phyloP scores from a whole-genome alignment of 2,797 vertebrate genomes.

The Acipenser ruthenus region DNA sequence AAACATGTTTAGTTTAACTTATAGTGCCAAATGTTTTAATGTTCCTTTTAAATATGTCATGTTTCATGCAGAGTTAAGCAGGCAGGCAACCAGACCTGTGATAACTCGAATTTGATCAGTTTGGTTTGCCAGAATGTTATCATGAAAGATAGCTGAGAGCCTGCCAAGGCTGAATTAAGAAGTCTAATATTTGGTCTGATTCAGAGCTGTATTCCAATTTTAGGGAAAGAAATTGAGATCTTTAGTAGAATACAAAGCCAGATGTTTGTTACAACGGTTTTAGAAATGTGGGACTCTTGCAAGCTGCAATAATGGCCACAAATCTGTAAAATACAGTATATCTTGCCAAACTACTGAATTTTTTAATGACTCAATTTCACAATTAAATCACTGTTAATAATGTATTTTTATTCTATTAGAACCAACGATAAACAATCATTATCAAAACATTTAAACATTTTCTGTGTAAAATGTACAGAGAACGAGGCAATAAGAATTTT shows the following conservation, averaged over 20 bases:
- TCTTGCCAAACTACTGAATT: no score
- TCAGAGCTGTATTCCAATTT: background rate
- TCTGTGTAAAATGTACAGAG: no score
- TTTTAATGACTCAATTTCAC: no score
- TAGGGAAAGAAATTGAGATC: conserved; percentile 3
- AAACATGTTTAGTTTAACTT: no score
- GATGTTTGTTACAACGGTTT: conserved; percentile 34
- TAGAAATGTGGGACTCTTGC: background rate
- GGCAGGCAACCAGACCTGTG: background rate
- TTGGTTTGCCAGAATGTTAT: conserved; percentile 1
- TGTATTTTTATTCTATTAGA: no score
- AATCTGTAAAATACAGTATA: conserved; percentile 3
- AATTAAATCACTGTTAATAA: no score
- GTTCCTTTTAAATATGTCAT: background rate
- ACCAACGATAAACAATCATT: no score
- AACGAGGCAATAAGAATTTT: no score
- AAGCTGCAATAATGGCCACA: conserved; percentile 2
- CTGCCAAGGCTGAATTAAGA: background rate
- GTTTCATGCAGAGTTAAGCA: background rate
- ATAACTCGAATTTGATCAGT: background rate
- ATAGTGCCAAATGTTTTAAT: no score
- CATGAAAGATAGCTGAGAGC: background rate
- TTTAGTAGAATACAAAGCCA: conserved; percentile 30
- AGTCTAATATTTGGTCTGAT: conserved; percentile 1
- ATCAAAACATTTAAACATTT: no score